Evolutionary conservation across 2,113 vertebrate genomes (phyloP).

Genomic region (Ivindomyrus marchei): DNA sequence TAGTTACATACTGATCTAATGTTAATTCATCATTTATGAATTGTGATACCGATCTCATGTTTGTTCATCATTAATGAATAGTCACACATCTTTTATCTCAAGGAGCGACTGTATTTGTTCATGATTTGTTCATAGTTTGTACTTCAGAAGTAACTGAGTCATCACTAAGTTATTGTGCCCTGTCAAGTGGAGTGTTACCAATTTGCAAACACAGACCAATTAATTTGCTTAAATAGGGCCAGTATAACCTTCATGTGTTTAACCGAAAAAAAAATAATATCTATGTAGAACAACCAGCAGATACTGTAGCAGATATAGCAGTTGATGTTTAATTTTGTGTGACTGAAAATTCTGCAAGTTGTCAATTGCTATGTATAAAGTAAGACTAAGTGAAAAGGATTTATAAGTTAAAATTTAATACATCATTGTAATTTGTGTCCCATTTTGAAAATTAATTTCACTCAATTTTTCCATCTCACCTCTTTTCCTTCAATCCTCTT

Average conservation of each 20-base stretch:
- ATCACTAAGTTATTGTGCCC: neutral
- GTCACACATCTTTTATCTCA: neutral
- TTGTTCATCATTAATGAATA: neutral
- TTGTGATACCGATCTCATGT: neutral
- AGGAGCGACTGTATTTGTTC: neutral
- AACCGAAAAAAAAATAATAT: neutral
- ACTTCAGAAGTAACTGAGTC: neutral
- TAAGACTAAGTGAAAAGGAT: neutral
- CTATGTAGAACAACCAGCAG: neutral
- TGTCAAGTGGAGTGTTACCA: neutral
- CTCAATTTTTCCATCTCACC: conserved; percentile 17
- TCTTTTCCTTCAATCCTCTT: conserved; percentile 8
- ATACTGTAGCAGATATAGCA: neutral
- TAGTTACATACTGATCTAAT: neutral
- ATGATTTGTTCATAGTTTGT: neutral
- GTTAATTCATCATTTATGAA: neutral
- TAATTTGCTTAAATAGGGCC: neutral
- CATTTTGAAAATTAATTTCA: neutral
- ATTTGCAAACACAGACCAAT: neutral
- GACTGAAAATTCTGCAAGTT: neutral
- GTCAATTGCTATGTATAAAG: neutral
- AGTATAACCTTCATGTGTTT: neutral
- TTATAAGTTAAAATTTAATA: neutral
- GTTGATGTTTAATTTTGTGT: neutral
- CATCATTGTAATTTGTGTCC: neutral